Evolutionary conservation across 1,140 invertebrate species (phyloP).

Genomic region (Harpegnathos saltator): DNA sequence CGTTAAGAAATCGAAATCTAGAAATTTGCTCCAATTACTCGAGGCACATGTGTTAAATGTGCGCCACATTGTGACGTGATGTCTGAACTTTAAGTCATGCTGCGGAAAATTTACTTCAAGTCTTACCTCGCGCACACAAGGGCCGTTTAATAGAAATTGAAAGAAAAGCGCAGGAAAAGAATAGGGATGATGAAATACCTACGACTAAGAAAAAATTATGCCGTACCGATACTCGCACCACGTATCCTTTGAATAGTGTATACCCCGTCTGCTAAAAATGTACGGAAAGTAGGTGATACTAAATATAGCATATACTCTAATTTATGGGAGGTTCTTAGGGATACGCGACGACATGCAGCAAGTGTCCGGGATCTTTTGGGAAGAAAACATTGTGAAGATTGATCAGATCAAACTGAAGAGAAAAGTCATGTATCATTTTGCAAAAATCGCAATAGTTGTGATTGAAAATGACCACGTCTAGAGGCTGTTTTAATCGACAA

Average conservation of each 20-base stretch:
- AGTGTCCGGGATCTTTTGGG: no score
- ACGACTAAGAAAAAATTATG: conserved; percentile 28
- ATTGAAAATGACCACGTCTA: no score
- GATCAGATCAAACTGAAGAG: no score
- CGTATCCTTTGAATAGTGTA: conserved; percentile 73
- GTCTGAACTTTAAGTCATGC: background rate
- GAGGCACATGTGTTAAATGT: background rate
- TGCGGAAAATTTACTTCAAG: background rate
- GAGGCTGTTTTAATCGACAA: no score
- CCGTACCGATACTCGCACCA: conserved; percentile 66
- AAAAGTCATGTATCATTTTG: no score
- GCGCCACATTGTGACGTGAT: background rate
- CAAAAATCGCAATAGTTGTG: no score
- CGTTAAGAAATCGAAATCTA: no score
- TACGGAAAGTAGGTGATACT: conserved; percentile 36
- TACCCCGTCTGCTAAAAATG: conserved; percentile 66
- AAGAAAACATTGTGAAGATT: no score
- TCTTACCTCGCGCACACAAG: no score
- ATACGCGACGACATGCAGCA: no score
- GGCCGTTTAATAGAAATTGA: no score
- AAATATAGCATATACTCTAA: conserved; percentile 6
- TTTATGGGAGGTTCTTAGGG: background rate
- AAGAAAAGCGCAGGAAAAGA: conserved; percentile 51
- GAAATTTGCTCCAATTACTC: no score
- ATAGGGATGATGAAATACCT: background rate